These are phyloP conservation scores for Rana temporaria DNA, from an alignment of 2,113 vertebrate genomes.

Conservation along the genomic window DNA sequence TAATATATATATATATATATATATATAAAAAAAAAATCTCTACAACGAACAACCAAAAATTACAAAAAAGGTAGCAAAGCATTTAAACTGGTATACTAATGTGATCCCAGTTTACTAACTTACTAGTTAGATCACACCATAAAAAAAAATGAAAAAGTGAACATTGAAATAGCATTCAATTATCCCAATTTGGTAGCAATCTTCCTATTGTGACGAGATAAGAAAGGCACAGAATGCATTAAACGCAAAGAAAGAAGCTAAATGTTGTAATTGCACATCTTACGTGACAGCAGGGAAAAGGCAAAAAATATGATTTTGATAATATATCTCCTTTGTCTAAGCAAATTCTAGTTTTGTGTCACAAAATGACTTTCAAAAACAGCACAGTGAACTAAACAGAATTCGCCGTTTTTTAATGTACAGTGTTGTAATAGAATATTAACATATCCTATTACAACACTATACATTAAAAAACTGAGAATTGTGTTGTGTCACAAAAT, in stretches of 20 bases:
- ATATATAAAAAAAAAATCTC: too few species aligned
- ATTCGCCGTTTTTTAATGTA: neutral
- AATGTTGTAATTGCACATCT: constrained; percentile 44
- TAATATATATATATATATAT: too few species aligned
- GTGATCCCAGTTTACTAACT: constrained; percentile 11
- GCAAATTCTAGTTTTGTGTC: constrained; percentile 15
- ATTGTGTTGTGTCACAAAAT: too few species aligned
- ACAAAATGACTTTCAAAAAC: too few species aligned
- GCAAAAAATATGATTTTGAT: constrained; percentile 17
- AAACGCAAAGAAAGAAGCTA: constrained; percentile 27
- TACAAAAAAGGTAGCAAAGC: neutral
- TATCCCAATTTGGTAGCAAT: constrained; percentile 46
- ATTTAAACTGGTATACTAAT: constrained; percentile 1
- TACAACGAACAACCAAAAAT: neutral
- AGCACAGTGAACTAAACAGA: neutral
- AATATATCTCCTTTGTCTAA: neutral
- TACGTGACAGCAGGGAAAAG: constrained; percentile 38
- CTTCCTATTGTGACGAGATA: constrained; percentile 47
- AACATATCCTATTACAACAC: too few species aligned
- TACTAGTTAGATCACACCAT: constrained; percentile 26
- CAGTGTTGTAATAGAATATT: neutral
- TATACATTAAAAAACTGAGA: too few species aligned
- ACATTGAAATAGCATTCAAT: constrained; percentile 43
- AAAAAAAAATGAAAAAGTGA: constrained; percentile 9
- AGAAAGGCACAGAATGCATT: constrained; percentile 47